These are phyloP conservation scores for Connochaetes taurinus DNA, from an alignment of 2,113 vertebrate genomes.

Conservation along the genomic window DNA sequence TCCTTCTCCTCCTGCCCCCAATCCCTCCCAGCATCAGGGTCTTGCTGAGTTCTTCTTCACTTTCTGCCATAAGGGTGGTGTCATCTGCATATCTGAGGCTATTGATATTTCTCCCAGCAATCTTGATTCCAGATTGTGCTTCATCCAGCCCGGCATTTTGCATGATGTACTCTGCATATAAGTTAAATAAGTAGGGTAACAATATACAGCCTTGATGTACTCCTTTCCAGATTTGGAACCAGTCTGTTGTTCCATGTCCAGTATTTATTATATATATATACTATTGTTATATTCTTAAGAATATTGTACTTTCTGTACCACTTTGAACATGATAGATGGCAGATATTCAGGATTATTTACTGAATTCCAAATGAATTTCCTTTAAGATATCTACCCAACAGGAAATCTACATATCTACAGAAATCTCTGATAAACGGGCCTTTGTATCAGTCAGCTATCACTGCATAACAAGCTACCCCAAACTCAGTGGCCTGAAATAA, in stretches of 20 bases:
- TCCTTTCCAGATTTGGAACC: background rate
- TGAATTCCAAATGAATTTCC: background rate
- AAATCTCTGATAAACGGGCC: background rate
- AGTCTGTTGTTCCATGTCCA: background rate
- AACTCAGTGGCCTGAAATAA: background rate
- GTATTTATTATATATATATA: background rate
- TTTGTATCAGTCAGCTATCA: background rate
- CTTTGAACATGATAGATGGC: background rate
- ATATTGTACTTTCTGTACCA: background rate
- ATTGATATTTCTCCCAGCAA: background rate
- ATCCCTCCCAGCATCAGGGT: too few relatives aligned
- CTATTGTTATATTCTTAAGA: background rate
- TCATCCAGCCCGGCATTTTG: background rate
- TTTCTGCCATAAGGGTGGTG: background rate
- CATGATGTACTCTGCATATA: background rate
- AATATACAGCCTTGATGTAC: background rate
- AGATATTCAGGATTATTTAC: background rate
- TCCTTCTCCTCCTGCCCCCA: too few relatives aligned
- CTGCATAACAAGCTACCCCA: background rate
- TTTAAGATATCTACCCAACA: background rate
- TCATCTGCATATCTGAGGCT: background rate
- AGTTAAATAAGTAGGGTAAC: background rate
- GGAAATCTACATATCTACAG: background rate
- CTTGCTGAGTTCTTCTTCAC: background rate
- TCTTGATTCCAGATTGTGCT: background rate